Base-by-base conservation (phyloP, 2,888 invertebrate genomes). In the Horisme vitalbata region DNA sequence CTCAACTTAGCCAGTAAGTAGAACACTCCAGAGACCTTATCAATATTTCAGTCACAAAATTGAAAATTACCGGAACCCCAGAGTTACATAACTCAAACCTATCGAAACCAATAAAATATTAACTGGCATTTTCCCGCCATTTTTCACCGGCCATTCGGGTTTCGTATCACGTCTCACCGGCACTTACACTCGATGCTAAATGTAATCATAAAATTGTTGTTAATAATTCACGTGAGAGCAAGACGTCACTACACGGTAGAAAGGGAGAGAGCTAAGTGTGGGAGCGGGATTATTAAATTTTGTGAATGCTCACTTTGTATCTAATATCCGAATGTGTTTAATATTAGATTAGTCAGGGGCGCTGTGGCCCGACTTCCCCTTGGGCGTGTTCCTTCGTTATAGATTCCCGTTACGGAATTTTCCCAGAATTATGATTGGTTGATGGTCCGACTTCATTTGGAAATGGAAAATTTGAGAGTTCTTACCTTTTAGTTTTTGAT, bases 201-300 rank as follows among this genome's bases (percentile, higher is more conserved):
- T 86, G 85, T 83, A 86, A 88, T 88, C 88, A 86, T 88, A 88
- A 87, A 87, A 86, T 86, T 85, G 88, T 84, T 85, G 84, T 87
- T 86, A 88, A 88, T 88, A 88, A 87, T 88, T 87, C 87, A 88
- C 62, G 75, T 52, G 43, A 47, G 77, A 77, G 59, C 27, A 70
- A 52, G 78, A 78, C 46, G 49, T 63, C 21, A 39, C 21, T 61
- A 52, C 41, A 27, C 3, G 71, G 26, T 28, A 43, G 73, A 72
- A 41, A 21, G 69, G 52, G 76, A 73, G 44, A 51, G 57, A 38
- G 33, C 45, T 54, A 72, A 72, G 75, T 71, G 79, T 71, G 79
- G 77, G 79, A 73, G 81, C 63, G 65, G 71, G 85, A 84, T 89
- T 88, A 88, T 88, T 87, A 87, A 89, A 88, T 88, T 88, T 85